Evolutionary conservation across 2,797 vertebrate genomes (phyloP).

Genomic region (Siniperca scherzeri): DNA sequence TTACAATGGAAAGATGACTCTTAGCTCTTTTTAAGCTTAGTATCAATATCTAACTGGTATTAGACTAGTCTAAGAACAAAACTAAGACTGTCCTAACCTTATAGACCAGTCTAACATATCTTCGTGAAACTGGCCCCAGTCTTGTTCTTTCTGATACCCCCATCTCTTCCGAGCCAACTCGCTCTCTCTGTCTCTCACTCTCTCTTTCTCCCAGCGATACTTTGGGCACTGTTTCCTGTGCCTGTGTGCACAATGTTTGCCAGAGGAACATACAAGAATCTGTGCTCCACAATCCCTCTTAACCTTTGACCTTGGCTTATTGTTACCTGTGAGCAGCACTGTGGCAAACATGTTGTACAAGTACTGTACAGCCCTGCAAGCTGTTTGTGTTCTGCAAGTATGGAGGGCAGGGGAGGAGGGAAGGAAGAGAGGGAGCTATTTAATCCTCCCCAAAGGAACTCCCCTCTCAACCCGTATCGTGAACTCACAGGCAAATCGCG

Average conservation of each 20-base stretch:
- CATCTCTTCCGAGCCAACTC: slow-evolving; percentile 57
- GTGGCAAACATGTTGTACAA: slow-evolving; percentile 82
- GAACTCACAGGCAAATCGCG: slow-evolving; percentile 89
- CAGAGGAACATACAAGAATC: slow-evolving; percentile 79
- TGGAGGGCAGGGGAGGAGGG: slow-evolving; percentile 82
- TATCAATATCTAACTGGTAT: slow-evolving; percentile 15
- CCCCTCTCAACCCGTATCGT: slow-evolving; percentile 90
- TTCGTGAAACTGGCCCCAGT: slow-evolving; percentile 46
- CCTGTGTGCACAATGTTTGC: slow-evolving; percentile 68
- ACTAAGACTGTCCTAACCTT: slow-evolving; percentile 39
- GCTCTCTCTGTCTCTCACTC: slow-evolving; percentile 52
- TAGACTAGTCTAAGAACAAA: slow-evolving; percentile 14
- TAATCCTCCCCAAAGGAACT: slow-evolving; percentile 91
- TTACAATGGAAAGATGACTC: neutral
- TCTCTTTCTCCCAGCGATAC: slow-evolving; percentile 77
- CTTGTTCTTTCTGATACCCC: slow-evolving; percentile 60
- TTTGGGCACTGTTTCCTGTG: slow-evolving; percentile 71
- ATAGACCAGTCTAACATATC: slow-evolving; percentile 39
- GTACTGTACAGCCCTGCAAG: slow-evolving; percentile 83
- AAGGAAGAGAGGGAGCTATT: slow-evolving; percentile 87
- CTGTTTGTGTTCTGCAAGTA: slow-evolving; percentile 85
- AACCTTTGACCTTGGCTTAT: slow-evolving; percentile 86
- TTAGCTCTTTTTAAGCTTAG: slow-evolving; percentile 1
- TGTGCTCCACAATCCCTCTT: slow-evolving; percentile 83
- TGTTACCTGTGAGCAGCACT: slow-evolving; percentile 86